These are phyloP conservation scores for Hydraecia micacea DNA, from an alignment of 2,888 invertebrate species.

Conservation along the genomic window DNA sequence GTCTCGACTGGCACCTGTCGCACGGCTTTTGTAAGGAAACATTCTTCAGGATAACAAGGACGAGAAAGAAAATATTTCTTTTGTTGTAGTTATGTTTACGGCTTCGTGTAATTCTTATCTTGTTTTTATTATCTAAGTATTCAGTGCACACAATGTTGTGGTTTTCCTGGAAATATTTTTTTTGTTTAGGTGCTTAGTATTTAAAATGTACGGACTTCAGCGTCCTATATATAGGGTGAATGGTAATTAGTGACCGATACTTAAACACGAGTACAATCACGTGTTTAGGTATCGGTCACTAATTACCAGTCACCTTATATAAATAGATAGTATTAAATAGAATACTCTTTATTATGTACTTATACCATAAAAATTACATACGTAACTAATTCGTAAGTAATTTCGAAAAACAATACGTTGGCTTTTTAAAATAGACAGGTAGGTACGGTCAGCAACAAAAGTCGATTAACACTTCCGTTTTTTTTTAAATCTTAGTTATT, in stretches of 20 bases:
- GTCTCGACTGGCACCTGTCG: constrained; percentile 57
- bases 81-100: constrained; percentile 47
- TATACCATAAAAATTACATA: not conserved
- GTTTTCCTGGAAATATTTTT: not conserved
- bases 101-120: constrained; percentile 41
- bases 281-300: no score
- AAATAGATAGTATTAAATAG: no score
- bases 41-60: constrained; percentile 52
- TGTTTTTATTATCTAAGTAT: constrained; percentile 40
- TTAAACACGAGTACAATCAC: no score
- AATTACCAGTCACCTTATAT: no score
- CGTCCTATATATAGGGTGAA: no score
- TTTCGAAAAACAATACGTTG: no score
- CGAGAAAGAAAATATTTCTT: constrained; percentile 35
- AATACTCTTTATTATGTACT: no score
- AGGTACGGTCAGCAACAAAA: no score
- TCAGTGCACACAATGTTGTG: constrained; percentile 28
- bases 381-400: not conserved
- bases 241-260: no score
- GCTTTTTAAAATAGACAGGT: no score
- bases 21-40: constrained; percentile 45
- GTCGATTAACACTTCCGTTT: no score
- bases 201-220: not conserved
- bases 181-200: not conserved
- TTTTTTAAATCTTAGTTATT: no score